Conservation (phyloP, 2,888 invertebrate genomes). For the Caenorhabditis doughertyi region DNA sequence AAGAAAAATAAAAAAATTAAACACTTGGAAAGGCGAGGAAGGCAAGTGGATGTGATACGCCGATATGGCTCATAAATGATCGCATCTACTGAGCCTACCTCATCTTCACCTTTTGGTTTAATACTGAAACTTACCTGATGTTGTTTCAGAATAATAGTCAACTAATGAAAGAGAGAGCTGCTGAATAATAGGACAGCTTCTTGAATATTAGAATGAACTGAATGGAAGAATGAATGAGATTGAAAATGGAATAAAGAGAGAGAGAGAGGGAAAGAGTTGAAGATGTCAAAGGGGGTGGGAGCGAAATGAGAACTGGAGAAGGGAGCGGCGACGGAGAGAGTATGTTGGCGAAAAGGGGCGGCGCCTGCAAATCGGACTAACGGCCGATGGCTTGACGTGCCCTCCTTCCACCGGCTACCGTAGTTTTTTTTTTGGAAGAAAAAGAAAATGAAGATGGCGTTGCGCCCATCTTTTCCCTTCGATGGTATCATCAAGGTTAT, state of each 20-base stretch:
- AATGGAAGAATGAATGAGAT: neutral
- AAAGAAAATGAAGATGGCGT: too few species aligned
- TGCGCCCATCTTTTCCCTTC: neutral
- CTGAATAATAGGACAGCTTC: neutral
- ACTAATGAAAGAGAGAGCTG: neutral
- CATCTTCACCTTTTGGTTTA: conserved; percentile 20
- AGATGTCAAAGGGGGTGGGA: neutral
- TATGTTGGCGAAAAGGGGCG: conserved; percentile 33
- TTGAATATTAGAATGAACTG: neutral
- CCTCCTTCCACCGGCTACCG: conserved; percentile 21
- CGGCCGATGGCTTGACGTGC: conserved; percentile 25
- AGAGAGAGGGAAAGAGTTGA: neutral
- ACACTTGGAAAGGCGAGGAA: conserved; percentile 39
- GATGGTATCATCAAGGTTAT: conserved; percentile 52
- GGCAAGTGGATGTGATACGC: conserved; percentile 44
- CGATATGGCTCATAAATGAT: neutral
- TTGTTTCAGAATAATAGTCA: neutral
- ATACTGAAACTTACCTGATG: conserved; percentile 4
- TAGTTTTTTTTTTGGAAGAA: conserved; percentile 6
- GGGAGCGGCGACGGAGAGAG: conserved; percentile 13
- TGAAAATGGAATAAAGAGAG: neutral
- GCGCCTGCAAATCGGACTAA: conserved; percentile 53
- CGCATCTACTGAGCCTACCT: conserved; percentile 62
- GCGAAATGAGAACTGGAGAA: conserved; percentile 23
- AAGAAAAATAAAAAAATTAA: neutral